Percentiles rank a stretch among this genome's conserved stretches.
These are phyloP conservation scores for Xestia ashworthii DNA, from an alignment of 2,888 invertebrate species.

Conservation along the genomic window DNA sequence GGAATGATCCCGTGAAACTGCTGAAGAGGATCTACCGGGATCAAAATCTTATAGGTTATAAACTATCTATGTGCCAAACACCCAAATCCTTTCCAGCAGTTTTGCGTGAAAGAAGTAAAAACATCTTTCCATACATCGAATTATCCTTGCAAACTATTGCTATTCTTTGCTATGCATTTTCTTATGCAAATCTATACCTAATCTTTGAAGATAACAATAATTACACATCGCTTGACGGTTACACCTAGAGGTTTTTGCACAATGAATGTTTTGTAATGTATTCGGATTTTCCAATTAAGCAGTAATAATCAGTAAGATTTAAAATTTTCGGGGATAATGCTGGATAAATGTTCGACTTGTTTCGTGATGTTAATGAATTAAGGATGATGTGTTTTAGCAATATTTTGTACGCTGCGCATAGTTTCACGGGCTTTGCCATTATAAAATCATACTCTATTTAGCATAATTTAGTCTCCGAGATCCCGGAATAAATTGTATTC, in stretches of 20 bases:
- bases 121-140: neutral
- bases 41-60: neutral
- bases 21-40: neutral
- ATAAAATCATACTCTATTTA: neutral
- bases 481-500: neutral
- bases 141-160: neutral
- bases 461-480: neutral
- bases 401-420: neutral
- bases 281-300: neutral
- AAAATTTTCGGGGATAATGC: conserved; percentile 24
- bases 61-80: neutral
- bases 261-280: conserved; percentile 17
- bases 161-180: conserved; percentile 18
- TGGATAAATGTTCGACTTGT: neutral
- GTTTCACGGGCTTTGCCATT: neutral
- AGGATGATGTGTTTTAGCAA: neutral
- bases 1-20: neutral
- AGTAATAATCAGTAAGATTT: neutral
- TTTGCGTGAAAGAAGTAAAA: neutral
- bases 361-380: conserved; percentile 24
- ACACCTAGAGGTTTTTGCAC: conserved; percentile 5
- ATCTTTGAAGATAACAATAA: conserved; percentile 35
- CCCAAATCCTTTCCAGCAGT: neutral
- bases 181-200: conserved; percentile 34
- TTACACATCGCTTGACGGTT: conserved; percentile 17